phyloP scores from a whole-genome alignment of 2,888 invertebrate genomes.

The Macrophya annulata region DNA sequence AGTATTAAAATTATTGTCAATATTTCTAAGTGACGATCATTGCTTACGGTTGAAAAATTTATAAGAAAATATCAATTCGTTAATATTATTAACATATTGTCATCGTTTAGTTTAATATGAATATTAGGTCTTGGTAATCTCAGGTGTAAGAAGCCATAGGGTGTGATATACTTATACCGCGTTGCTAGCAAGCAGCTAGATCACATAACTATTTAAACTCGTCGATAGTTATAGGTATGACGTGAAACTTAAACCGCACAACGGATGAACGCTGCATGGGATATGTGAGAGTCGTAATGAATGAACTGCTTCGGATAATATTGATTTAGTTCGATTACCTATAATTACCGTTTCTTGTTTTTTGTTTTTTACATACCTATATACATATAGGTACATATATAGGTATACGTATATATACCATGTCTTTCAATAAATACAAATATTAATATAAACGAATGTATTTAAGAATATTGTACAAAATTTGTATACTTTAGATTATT shows the following conservation, averaged over 20 bases:
- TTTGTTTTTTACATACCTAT: background rate
- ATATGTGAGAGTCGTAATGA: background rate
- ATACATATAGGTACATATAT: background rate
- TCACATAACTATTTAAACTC: constrained; percentile 17
- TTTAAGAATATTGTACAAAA: constrained; percentile 1
- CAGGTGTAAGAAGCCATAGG: constrained; percentile 23
- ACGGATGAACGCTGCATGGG: background rate
- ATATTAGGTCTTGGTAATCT: constrained; percentile 23
- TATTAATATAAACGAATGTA: constrained; percentile 4
- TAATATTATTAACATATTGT: background rate
- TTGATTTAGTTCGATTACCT: constrained; percentile 24
- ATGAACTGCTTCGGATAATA: background rate
- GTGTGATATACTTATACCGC: background rate
- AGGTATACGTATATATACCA: background rate
- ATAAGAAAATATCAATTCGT: background rate
- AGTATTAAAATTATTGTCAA: background rate
- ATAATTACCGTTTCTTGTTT: background rate
- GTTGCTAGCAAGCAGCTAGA: background rate
- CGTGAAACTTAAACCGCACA: constrained; percentile 8
- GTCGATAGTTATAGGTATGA: background rate
- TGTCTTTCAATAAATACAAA: constrained; percentile 1
- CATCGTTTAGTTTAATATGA: background rate
- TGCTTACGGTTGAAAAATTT: background rate
- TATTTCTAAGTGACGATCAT: background rate
- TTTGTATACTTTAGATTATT: background rate